Conservation (phyloP, 2,113 vertebrate species). For the Castor canadensis region DNA sequence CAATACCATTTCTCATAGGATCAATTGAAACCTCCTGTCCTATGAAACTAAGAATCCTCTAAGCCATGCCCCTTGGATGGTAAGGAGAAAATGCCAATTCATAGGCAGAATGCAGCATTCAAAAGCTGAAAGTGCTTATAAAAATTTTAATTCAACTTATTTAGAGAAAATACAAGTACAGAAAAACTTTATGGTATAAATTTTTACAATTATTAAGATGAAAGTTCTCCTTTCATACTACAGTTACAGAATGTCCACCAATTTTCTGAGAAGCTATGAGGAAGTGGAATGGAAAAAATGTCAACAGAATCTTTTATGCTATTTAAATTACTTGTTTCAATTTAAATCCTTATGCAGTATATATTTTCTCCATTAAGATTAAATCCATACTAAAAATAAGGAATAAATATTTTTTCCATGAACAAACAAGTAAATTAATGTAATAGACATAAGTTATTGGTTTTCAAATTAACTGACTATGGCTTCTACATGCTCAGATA, state of each 20-base stretch:
- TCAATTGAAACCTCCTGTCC: neutral
- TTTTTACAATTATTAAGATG: neutral
- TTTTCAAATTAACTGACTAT: slow-evolving; percentile 22
- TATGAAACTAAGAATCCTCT: neutral
- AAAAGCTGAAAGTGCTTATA: neutral
- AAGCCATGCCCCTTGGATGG: neutral
- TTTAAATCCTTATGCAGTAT: neutral
- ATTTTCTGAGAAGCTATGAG: neutral
- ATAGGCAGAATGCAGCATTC: neutral
- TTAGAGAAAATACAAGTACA: too few species aligned
- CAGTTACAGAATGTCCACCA: neutral
- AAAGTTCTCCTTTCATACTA: neutral
- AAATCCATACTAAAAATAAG: neutral
- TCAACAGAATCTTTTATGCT: neutral
- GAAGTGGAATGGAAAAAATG: neutral
- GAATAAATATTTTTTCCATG: neutral
- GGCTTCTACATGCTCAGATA: neutral
- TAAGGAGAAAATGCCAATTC: neutral
- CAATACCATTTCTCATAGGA: too few species aligned
- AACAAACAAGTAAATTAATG: neutral
- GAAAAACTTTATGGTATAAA: neutral
- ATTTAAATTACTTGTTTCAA: neutral
- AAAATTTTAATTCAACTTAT: neutral
- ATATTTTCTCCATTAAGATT: neutral
- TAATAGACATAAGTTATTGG: neutral